Evolutionary conservation across 1,140 invertebrate species (phyloP).

Genomic region (Riptortus pedestris): DNA sequence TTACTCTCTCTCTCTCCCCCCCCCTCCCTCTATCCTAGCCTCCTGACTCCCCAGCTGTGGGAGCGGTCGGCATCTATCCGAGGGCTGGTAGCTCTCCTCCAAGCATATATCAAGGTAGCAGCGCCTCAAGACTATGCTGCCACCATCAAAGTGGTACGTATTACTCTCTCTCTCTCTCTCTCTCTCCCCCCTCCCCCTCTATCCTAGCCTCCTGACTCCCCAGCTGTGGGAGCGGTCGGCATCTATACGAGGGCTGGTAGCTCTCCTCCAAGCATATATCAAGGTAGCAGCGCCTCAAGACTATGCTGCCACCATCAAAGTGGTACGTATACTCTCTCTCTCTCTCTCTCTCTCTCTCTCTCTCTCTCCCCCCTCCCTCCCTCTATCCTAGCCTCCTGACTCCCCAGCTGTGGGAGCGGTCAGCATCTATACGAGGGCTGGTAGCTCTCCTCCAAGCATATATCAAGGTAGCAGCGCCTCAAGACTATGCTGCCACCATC

Average conservation of each 20-base stretch:
- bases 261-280: constrained; percentile 47
- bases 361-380: no score
- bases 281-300: neutral
- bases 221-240: constrained; percentile 61
- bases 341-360: no score
- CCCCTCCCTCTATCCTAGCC: constrained; percentile 81
- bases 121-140: neutral
- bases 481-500: neutral
- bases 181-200: no score
- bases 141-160: neutral
- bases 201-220: constrained; percentile 77
- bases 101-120: neutral
- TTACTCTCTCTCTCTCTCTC: no score
- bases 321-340: no score
- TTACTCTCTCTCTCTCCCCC: no score
- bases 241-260: constrained; percentile 1
- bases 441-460: constrained; percentile 48
- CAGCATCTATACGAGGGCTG: neutral
- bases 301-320: neutral
- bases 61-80: neutral
- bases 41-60: constrained; percentile 81
- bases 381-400: no score
- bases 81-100: constrained; percentile 48
- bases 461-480: neutral
- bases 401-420: constrained; percentile 63